Evolutionary conservation across 2,113 vertebrate species (phyloP).

Genomic region (Gopherus flavomarginatus): DNA sequence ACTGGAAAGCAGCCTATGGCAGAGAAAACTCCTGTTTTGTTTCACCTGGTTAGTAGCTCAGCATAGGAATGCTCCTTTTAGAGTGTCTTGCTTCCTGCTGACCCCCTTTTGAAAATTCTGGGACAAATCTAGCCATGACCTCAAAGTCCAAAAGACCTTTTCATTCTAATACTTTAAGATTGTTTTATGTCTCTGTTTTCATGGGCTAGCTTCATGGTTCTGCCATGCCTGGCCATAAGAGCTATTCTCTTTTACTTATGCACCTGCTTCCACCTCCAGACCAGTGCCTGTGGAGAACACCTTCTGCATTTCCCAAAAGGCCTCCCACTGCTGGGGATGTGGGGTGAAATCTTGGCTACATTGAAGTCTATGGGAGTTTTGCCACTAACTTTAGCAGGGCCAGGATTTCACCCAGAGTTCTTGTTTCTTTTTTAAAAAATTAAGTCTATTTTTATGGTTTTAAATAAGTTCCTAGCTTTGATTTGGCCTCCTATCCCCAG

Average conservation of each 20-base stretch:
- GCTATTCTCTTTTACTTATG: not conserved
- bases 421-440: not conserved
- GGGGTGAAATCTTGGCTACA: not conserved
- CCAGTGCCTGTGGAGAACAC: not conserved
- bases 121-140: not conserved
- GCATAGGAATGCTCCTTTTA: not conserved
- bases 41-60: constrained; percentile 73
- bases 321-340: not conserved
- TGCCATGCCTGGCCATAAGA: not conserved
- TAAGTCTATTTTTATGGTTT: not conserved
- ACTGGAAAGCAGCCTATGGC: constrained; percentile 72
- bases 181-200: not conserved
- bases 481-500: not conserved
- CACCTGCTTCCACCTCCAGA: no score
- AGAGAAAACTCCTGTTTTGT: constrained; percentile 75
- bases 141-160: not conserved
- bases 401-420: not conserved
- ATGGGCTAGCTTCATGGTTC: not conserved
- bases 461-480: not conserved
- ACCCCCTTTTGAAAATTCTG: not conserved
- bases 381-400: not conserved
- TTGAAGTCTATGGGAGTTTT: not conserved
- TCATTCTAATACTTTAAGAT: not conserved
- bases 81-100: not conserved
- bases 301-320: not conserved